Evolutionary conservation across 1,140 invertebrate genomes (phyloP).

Genomic region (Neodiprion virginianus): DNA sequence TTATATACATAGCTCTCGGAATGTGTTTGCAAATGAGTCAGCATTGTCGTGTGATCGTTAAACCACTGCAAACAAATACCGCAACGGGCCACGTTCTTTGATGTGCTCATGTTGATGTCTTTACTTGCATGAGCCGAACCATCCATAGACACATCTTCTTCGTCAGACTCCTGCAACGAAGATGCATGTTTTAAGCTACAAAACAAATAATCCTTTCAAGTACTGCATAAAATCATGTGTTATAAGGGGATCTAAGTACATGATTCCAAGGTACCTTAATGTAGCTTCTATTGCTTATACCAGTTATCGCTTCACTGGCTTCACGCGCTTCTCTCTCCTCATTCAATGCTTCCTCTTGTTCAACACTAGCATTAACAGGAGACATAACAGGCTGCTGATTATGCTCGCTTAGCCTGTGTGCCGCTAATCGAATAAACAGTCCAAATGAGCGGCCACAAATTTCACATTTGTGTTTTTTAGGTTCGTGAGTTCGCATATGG

Average conservation of each 20-base stretch:
- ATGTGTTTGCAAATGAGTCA: slow-evolving; percentile 47
- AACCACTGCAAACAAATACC: slow-evolving; percentile 48
- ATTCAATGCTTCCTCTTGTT: slow-evolving; percentile 51
- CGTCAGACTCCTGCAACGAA: slow-evolving; percentile 35
- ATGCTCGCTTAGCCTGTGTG: slow-evolving; percentile 47
- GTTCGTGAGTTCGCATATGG: slow-evolving; percentile 54
- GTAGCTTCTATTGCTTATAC: background rate
- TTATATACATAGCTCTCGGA: slow-evolving; percentile 40
- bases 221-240: background rate
- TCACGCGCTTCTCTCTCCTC: slow-evolving; percentile 49
- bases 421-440: slow-evolving; percentile 46
- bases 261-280: slow-evolving; percentile 20
- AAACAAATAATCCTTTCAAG: background rate
- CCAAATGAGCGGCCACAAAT: slow-evolving; percentile 52
- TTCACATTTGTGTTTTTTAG: slow-evolving; percentile 51
- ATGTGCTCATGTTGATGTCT: slow-evolving; percentile 23
- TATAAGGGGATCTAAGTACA: too few relatives aligned
- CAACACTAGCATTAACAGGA: slow-evolving; percentile 39
- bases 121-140: slow-evolving; percentile 30
- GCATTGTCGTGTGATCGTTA: slow-evolving; percentile 47
- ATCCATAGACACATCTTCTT: slow-evolving; percentile 28
- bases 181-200: background rate
- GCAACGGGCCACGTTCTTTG: slow-evolving; percentile 46
- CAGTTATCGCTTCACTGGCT: slow-evolving; percentile 37
- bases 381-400: slow-evolving; percentile 40